Conservation (phyloP, 2,797 vertebrate genomes). For the Oreortyx pictus region DNA sequence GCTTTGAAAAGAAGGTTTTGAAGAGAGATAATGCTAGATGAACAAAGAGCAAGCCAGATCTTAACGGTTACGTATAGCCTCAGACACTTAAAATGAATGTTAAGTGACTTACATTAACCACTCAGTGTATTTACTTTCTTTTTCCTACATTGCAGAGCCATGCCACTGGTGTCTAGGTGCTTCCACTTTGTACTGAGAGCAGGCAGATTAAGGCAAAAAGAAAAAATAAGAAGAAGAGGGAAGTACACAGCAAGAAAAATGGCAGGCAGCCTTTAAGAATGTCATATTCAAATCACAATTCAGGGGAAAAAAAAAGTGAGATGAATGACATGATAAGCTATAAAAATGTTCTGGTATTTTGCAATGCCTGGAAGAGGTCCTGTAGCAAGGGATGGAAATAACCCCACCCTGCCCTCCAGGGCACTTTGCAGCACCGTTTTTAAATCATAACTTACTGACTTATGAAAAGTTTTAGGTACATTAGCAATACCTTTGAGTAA, state of each 20-base stretch:
- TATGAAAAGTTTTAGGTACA: background rate
- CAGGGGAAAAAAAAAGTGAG: background rate
- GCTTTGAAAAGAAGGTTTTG: background rate
- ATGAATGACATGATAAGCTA: background rate
- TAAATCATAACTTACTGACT: background rate
- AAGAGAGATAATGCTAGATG: background rate
- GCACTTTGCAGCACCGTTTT: background rate
- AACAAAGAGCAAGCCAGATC: background rate
- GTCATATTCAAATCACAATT: background rate
- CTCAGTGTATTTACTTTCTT: background rate
- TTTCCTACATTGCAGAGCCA: background rate
- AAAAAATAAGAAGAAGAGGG: background rate
- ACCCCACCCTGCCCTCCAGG: background rate
- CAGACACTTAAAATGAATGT: background rate
- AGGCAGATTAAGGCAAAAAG: background rate
- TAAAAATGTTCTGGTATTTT: background rate
- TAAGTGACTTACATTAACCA: background rate
- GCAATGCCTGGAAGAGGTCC: background rate
- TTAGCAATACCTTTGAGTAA: background rate
- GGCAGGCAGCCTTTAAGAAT: background rate
- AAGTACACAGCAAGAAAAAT: background rate
- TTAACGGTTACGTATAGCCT: background rate
- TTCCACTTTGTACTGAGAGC: background rate
- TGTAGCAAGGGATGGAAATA: background rate
- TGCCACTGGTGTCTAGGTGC: fast-evolving